These are phyloP conservation scores for Ardeotis arabs DNA, from an alignment of 2,113 vertebrate species.

Conservation along the genomic window DNA sequence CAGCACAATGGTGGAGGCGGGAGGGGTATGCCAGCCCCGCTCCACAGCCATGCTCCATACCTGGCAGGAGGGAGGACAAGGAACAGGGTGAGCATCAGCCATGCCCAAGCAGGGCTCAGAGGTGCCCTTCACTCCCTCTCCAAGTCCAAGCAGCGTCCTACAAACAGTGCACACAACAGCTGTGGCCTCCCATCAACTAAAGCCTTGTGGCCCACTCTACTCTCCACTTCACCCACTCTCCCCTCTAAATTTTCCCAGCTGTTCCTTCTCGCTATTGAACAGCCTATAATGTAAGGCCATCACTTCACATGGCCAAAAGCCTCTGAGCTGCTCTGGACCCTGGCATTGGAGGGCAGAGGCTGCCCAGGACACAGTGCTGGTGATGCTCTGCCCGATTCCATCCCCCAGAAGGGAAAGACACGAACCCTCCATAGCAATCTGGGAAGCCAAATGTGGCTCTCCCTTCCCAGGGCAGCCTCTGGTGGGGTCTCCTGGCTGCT, in stretches of 20 bases:
- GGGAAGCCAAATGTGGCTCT: not conserved
- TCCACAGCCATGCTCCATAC: accelerated
- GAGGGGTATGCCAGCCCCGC: not conserved
- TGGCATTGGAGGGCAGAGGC: not conserved
- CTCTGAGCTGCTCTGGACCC: not conserved
- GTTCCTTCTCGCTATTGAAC: not conserved
- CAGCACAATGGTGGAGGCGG: not conserved
- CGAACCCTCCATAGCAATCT: not conserved
- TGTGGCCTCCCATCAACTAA: not conserved
- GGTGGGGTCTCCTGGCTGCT: accelerated
- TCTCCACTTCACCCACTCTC: too few relatives aligned
- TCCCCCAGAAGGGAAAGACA: not conserved
- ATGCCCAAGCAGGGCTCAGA: not conserved
- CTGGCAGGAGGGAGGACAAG: not conserved
- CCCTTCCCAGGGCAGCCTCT: not conserved
- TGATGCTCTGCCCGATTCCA: not conserved
- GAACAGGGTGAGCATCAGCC: not conserved
- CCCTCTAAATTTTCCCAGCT: not conserved
- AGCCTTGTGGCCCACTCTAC: not conserved
- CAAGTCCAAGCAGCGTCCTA: not conserved
- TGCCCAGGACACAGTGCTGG: not conserved
- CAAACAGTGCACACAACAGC: not conserved
- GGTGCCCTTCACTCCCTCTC: not conserved
- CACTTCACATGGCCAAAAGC: not conserved
- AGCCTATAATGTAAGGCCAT: not conserved